A percentile compares a stretch with the other conserved stretches of the same genome.
These are phyloP conservation scores for Blennius ocellaris DNA, from an alignment of 2,113 vertebrate genomes.

Conservation along the genomic window DNA sequence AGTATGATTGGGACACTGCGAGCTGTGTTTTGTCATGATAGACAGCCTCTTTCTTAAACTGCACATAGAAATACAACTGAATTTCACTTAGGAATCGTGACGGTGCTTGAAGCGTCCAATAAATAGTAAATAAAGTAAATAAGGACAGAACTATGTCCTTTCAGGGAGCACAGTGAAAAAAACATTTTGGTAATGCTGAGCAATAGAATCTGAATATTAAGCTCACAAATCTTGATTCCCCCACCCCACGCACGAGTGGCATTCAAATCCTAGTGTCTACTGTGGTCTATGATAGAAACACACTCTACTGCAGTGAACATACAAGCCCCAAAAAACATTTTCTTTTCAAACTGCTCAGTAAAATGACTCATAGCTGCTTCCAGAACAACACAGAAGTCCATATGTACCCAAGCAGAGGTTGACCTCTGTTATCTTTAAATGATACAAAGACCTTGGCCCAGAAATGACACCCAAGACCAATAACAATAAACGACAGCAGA, in stretches of 20 bases:
- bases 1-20: constrained; percentile 45
- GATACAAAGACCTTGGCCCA: constrained; percentile 1
- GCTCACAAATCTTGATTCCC: constrained; percentile 7
- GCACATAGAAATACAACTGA: constrained; percentile 8
- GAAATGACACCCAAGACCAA: background rate
- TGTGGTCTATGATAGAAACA: background rate
- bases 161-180: constrained; percentile 20
- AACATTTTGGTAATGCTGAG: constrained; percentile 32
- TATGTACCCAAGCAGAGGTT: background rate
- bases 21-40: constrained; percentile 56
- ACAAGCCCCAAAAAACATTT: background rate
- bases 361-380: background rate
- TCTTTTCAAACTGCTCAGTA: background rate
- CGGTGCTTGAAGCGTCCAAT: constrained; percentile 8
- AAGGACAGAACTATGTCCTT: constrained; percentile 18
- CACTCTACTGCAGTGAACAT: background rate
- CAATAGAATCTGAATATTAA: constrained; percentile 36
- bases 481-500: background rate
- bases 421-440: constrained; percentile 11
- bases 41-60: constrained; percentile 15
- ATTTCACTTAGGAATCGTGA: constrained; percentile 27
- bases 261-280: constrained; percentile 36
- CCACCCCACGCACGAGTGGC: background rate
- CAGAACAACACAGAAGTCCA: constrained; percentile 7
- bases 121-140: constrained; percentile 11